These are phyloP conservation scores for Ondatra zibethicus DNA, from an alignment of 2,113 vertebrate genomes.

Conservation along the genomic window DNA sequence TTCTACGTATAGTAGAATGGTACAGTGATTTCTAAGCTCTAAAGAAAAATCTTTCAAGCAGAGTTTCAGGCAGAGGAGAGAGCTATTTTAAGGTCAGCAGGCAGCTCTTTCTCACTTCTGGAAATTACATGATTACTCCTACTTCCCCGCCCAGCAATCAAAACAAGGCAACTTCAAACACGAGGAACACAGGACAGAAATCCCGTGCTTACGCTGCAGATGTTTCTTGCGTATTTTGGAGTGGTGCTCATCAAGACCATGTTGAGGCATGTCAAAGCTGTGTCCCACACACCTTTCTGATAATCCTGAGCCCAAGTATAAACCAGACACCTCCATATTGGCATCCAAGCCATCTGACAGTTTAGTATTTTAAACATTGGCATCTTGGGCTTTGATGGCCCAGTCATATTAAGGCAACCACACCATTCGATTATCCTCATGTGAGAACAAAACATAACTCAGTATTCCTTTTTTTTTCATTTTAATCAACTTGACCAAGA, in stretches of 20 bases:
- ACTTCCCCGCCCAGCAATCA: not conserved
- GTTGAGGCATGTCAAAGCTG: not conserved
- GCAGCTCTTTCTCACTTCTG: not conserved
- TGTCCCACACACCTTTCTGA: not conserved
- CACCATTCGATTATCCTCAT: not conserved
- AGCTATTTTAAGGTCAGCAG: constrained; percentile 30
- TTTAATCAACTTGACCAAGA: not conserved
- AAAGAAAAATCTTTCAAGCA: constrained; percentile 33
- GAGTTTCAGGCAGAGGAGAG: not conserved
- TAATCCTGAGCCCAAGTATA: not conserved
- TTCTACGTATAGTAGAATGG: constrained; percentile 32
- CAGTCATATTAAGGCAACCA: not conserved
- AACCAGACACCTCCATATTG: not conserved
- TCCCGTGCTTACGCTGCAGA: not conserved
- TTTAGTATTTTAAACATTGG: not conserved
- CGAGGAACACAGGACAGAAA: not conserved
- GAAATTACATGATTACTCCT: not conserved
- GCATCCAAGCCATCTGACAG: constrained; percentile 3
- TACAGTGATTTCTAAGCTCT: constrained; percentile 43
- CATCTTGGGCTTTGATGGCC: not conserved
- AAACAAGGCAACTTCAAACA: not conserved
- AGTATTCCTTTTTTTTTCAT: not conserved
- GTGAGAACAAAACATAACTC: not conserved
- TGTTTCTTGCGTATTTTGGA: not conserved
- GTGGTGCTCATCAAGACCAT: not conserved